Base-by-base conservation (phyloP, 37 sponge, comb jelly and placozoan genomes). In the Halichondria panicea region DNA sequence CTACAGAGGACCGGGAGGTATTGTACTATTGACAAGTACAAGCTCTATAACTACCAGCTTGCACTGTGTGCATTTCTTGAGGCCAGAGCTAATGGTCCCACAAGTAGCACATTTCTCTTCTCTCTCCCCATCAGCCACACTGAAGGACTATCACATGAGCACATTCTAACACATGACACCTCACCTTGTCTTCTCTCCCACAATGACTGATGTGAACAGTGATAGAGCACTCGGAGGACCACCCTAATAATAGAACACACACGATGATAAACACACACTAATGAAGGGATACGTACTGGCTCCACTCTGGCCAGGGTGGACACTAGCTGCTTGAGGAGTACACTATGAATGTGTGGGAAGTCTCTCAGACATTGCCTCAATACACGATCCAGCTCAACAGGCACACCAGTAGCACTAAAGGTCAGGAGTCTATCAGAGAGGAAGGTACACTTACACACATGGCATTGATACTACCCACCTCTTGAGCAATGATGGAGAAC, bases 1-100 rank as follows among this genome's bases (percentile, higher is more conserved):
- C 89, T 88, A 77, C 22, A 31, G n/a, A 43, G 3, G 12, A n/a
- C 18, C 42, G 32, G 22, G 33, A 21, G 44, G 30, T 31, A 61
- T 31, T 58, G 11, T 30, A 25, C 59, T 58, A 30, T 58, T 58
- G n/a, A 12, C 59, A 58, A 12, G 30, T 25, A 22, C 30, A 58
- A 12, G 30, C n/a, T 58, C 28, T 58, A 25, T 33, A 36, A 37
- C 28, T 55, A 86, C 87, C 55, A 63, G 24, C 59, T 80, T 87
- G 71, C 88, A 87, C 42, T 46, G 60, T 22, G 81, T 70, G 40
- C 88, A 87, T 50, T 75, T 87, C 71, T 75, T 80, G 24, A 81
- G n/a, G 22, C 52, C 22, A 3, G 42, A 27, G 3, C 65, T 56
- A 0, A 41, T 22, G 53, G 12, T 48, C 12, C 89, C 89, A 82